Percentiles rank a stretch among this genome's conserved stretches.
Conservation (phyloP, 2,888 invertebrate species). For the Oeneis ivallda region DNA sequence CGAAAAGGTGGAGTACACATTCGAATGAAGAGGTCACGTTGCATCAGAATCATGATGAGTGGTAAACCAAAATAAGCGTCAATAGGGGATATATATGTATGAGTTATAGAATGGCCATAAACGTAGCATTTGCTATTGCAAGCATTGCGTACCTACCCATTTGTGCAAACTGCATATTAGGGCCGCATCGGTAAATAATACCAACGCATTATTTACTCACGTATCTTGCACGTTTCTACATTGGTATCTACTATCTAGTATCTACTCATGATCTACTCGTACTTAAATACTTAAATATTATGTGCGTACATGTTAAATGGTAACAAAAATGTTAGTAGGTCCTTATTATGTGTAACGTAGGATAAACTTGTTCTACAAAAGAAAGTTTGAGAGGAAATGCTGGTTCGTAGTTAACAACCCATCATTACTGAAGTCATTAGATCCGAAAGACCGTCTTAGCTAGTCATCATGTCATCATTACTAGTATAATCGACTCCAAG, state of each 20-base stretch:
- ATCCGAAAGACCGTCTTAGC: not conserved
- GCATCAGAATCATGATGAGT: conserved; percentile 23
- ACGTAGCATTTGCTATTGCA: conserved; percentile 21
- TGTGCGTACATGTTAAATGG: no score
- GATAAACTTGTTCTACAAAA: not conserved
- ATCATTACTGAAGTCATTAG: conserved; percentile 2
- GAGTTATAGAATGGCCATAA: conserved; percentile 24
- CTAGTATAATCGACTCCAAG: not conserved
- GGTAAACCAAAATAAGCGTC: conserved; percentile 19
- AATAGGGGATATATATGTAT: conserved; percentile 18
- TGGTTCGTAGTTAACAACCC: not conserved
- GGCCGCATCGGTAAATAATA: conserved; percentile 15
- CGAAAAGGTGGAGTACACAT: conserved; percentile 21
- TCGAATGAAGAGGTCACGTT: conserved; percentile 26
- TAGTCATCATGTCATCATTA: conserved; percentile 2
- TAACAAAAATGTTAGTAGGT: no score
- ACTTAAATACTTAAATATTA: not conserved
- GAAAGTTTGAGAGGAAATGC: not conserved
- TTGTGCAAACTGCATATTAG: conserved; percentile 10
- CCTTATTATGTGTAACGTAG: no score
- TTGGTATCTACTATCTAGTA: not conserved
- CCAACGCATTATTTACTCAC: conserved; percentile 7
- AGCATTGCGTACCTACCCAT: conserved; percentile 17
- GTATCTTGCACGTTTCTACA: conserved; percentile 1
- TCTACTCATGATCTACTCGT: no score